Percentiles rank a stretch among this genome's conserved stretches.
Evolutionary conservation across 2,113 vertebrate species (phyloP).

Genomic region (Spermophilus dauricus): DNA sequence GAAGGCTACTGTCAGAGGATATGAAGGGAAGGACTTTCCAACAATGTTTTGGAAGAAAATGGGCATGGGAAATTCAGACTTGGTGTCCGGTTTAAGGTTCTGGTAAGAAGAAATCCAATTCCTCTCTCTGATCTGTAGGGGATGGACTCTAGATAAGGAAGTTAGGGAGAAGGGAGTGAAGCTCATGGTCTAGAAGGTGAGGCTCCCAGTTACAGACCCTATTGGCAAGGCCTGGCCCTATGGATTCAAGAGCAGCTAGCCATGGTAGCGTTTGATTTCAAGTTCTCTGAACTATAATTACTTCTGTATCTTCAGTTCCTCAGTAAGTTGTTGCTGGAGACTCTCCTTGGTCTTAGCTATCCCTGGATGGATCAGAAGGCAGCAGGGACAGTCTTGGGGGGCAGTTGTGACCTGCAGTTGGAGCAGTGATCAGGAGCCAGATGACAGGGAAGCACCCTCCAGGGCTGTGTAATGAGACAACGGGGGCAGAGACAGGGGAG

Average conservation of each 20-base stretch:
- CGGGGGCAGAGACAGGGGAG: background rate
- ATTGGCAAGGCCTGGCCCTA: background rate
- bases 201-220: background rate
- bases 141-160: background rate
- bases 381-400: background rate
- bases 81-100: background rate
- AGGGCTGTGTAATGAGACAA: background rate
- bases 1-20: background rate
- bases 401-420: too few relatives aligned
- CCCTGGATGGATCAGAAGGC: background rate
- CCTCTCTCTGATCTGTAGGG: background rate
- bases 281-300: background rate
- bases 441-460: background rate
- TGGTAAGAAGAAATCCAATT: background rate
- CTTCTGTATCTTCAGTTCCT: background rate
- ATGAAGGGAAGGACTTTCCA: background rate
- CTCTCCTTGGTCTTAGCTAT: background rate
- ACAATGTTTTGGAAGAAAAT: background rate
- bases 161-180: too few relatives aligned
- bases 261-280: background rate
- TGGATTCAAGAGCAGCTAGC: background rate
- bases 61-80: background rate
- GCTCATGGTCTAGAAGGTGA: background rate
- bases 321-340: background rate
- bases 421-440: background rate